These are phyloP conservation scores for Caenorhabditis latens DNA, from an alignment of 1,140 invertebrate genomes.

Conservation along the genomic window DNA sequence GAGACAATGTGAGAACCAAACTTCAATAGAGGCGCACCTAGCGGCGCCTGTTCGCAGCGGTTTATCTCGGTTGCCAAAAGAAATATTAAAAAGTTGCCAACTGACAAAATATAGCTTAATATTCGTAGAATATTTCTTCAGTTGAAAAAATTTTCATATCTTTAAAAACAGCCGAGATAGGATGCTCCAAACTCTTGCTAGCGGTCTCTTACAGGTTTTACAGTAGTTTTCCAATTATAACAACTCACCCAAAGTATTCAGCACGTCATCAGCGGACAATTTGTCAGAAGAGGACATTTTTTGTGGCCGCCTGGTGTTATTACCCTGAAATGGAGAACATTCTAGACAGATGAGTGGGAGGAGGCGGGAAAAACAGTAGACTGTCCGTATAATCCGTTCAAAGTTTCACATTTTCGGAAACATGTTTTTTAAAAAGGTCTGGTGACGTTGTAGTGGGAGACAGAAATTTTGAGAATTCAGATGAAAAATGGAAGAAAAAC, in stretches of 20 bases:
- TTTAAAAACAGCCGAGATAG: no score
- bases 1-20: no score
- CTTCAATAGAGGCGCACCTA: no score
- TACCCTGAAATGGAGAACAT: constrained; percentile 5
- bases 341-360: neutral
- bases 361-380: neutral
- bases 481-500: neutral
- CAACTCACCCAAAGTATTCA: constrained; percentile 31
- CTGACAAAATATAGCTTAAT: no score
- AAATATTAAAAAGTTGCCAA: no score
- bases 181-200: no score
- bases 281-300: constrained; percentile 32
- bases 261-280: constrained; percentile 32
- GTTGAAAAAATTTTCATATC: no score
- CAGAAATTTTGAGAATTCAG: neutral
- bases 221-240: neutral
- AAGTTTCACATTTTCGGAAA: neutral
- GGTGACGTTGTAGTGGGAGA: no score
- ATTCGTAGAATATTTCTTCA: neutral
- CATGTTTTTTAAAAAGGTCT: neutral
- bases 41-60: no score
- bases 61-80: no score
- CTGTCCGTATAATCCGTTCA: constrained; percentile 33
- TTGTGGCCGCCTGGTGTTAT: neutral
- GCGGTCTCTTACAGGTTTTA: no score